These are phyloP conservation scores for Genyomyrus donnyi DNA, from an alignment of 2,113 vertebrate genomes.

Conservation along the genomic window DNA sequence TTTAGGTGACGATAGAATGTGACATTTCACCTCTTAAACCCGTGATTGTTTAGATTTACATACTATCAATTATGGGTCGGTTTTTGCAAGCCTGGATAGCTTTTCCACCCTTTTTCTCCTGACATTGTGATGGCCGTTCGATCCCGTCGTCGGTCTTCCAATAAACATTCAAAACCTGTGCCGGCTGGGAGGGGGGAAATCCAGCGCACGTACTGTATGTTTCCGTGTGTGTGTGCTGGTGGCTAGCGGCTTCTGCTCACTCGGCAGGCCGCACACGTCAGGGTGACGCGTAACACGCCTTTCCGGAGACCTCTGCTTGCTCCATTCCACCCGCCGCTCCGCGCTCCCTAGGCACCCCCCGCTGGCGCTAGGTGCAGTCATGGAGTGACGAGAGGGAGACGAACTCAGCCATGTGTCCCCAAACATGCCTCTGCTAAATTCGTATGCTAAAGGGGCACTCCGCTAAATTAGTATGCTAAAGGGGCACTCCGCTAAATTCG, in stretches of 20 bases:
- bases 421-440: neutral
- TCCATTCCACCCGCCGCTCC: neutral
- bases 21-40: no score
- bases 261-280: neutral
- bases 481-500: no score
- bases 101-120: neutral
- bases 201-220: neutral
- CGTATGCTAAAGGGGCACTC: neutral
- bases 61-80: neutral
- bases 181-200: neutral
- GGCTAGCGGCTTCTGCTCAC: no score
- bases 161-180: neutral
- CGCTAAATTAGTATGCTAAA: neutral
- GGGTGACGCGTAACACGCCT: neutral
- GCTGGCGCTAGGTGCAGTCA: neutral
- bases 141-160: neutral
- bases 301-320: neutral
- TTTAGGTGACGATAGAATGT: neutral
- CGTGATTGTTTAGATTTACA: neutral
- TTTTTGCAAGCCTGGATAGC: neutral
- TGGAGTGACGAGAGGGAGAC: neutral
- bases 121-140: neutral
- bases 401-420: neutral
- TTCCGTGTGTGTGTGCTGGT: neutral
- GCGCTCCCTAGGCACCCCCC: neutral